phyloP scores from a whole-genome alignment of 1,140 invertebrate species.

The Diorhabda elongata region DNA sequence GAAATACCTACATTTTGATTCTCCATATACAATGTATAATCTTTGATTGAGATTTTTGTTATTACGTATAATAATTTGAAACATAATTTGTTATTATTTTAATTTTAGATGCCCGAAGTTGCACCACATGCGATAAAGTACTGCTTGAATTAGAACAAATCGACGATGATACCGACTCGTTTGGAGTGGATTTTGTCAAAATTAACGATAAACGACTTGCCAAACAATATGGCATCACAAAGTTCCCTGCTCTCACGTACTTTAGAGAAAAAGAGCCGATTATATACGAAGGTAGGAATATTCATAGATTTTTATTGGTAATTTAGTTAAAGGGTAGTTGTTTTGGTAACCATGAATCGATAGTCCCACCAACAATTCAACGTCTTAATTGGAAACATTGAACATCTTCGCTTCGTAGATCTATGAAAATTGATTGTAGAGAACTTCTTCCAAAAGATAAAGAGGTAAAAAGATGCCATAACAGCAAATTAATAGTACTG shows the following conservation, averaged over 20 bases:
- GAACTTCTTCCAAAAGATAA: no score
- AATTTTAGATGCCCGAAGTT: slow-evolving; percentile 79
- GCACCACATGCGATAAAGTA: slow-evolving; percentile 86
- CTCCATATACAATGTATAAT: not conserved
- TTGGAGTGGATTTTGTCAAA: slow-evolving; percentile 92
- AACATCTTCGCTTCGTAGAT: no score
- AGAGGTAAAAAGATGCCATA: no score
- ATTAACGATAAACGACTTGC: slow-evolving; percentile 93
- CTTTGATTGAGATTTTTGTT: slow-evolving; percentile 1
- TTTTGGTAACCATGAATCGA: no score
- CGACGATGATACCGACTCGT: slow-evolving; percentile 89
- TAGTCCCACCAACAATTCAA: no score
- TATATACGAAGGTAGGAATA: slow-evolving; percentile 75
- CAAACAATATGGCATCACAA: slow-evolving; percentile 91
- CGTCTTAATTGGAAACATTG: no score
- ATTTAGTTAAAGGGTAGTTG: no score
- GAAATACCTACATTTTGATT: no score
- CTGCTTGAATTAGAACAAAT: slow-evolving; percentile 89
- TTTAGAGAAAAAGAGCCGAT: slow-evolving; percentile 91
- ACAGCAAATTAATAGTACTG: no score
- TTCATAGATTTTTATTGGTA: not conserved
- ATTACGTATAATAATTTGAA: not conserved
- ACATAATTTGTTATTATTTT: slow-evolving; percentile 14
- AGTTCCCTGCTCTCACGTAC: slow-evolving; percentile 89
- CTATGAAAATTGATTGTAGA: no score